A percentile compares a stretch with the other conserved stretches of the same genome.
These are phyloP conservation scores for Bujurquina vittata DNA, from an alignment of 2,113 vertebrate species.

Conservation along the genomic window DNA sequence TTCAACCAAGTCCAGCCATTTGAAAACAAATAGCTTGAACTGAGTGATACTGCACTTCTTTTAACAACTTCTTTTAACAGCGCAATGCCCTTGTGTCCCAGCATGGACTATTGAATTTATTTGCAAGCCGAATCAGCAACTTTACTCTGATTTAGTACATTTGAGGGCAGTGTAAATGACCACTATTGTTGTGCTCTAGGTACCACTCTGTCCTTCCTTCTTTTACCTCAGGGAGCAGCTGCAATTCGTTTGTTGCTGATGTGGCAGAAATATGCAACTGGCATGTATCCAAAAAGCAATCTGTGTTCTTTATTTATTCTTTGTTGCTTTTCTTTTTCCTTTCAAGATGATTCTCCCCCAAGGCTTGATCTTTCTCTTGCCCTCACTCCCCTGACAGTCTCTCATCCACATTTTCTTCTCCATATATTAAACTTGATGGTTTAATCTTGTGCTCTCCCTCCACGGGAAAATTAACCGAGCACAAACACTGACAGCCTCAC, in stretches of 20 bases:
- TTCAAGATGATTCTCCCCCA: conserved; percentile 57
- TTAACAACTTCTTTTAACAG: background rate
- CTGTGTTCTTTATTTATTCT: conserved; percentile 68
- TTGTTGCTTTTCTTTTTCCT: conserved; percentile 52
- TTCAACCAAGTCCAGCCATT: conserved; percentile 2
- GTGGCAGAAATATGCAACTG: conserved; percentile 55
- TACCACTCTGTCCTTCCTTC: conserved; percentile 15
- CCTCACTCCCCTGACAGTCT: conserved; percentile 49
- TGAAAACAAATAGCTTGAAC: conserved; percentile 30
- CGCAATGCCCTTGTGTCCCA: background rate
- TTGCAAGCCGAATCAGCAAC: background rate
- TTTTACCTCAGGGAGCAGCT: conserved; percentile 61
- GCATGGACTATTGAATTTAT: conserved; percentile 16
- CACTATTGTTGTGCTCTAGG: conserved; percentile 13
- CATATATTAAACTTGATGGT: conserved; percentile 74
- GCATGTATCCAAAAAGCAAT: conserved; percentile 61
- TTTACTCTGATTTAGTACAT: conserved; percentile 34
- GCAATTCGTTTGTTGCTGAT: conserved; percentile 65
- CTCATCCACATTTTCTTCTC: conserved; percentile 58
- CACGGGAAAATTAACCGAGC: conserved; percentile 67
- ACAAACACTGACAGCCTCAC: conserved; percentile 73
- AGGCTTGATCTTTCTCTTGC: conserved; percentile 37
- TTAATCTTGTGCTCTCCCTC: conserved; percentile 68
- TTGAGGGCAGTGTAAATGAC: conserved; percentile 38
- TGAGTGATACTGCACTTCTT: background rate